Evolutionary conservation across 2,797 vertebrate genomes (phyloP).

Genomic region (Silurus aristotelis): DNA sequence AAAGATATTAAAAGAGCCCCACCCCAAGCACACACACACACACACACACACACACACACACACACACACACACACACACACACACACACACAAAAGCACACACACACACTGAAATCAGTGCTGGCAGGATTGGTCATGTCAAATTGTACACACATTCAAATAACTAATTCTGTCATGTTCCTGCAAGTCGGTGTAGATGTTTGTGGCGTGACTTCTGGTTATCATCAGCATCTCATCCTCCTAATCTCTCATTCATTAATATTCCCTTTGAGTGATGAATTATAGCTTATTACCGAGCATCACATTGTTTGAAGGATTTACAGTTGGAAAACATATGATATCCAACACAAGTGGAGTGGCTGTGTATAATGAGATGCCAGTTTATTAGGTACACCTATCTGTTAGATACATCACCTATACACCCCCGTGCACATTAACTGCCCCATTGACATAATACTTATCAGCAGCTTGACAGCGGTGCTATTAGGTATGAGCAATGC

Average conservation of each 20-base stretch:
- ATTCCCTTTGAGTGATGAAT: not conserved
- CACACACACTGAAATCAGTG: not conserved
- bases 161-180: not conserved
- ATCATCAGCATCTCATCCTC: not conserved
- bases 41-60: not conserved
- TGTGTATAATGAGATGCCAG: not conserved
- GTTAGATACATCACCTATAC: not conserved
- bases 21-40: too few relatives aligned
- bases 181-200: not conserved
- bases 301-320: not conserved
- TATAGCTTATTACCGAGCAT: not conserved
- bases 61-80: not conserved
- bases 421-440: not conserved
- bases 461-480: not conserved
- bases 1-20: not conserved
- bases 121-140: slow-evolving; percentile 11
- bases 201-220: not conserved
- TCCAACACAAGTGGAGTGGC: not conserved
- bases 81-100: not conserved
- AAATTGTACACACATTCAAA: slow-evolving; percentile 9
- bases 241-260: not conserved
- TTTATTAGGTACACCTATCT: slow-evolving; percentile 1
- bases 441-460: not conserved
- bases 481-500: not conserved
- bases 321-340: too few relatives aligned